These are phyloP conservation scores for Sipha flava DNA, from an alignment of 1,140 invertebrate genomes.

Conservation along the genomic window DNA sequence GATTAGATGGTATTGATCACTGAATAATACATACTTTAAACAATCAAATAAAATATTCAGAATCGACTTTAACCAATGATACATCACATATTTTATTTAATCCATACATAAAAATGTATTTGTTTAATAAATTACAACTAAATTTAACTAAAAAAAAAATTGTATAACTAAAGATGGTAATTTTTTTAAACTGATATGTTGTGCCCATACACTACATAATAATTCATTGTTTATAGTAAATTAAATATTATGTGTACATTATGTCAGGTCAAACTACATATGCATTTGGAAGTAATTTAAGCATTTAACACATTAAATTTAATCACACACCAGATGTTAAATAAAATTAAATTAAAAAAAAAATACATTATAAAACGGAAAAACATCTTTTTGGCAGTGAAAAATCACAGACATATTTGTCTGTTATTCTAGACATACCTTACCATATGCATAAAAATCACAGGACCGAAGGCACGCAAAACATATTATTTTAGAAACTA, in stretches of 20 bases:
- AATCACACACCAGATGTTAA: conserved; percentile 31
- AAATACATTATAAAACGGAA: conserved; percentile 10
- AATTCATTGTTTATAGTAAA: neutral
- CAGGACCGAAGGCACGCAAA: conserved; percentile 14
- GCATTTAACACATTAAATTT: conserved; percentile 4
- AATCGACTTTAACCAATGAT: neutral
- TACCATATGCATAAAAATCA: conserved; percentile 29
- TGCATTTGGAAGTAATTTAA: conserved; percentile 11
- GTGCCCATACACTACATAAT: neutral
- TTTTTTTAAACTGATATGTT: neutral
- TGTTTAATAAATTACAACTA: neutral
- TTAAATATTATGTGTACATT: neutral
- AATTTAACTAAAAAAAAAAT: neutral
- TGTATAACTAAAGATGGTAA: neutral
- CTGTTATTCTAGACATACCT: conserved; percentile 2
- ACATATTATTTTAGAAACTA: neutral
- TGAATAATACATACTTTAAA: too few species aligned
- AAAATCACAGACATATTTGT: conserved; percentile 10
- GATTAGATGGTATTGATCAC: too few species aligned
- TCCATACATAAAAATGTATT: neutral
- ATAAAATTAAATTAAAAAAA: neutral
- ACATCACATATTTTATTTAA: neutral
- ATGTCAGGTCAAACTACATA: neutral
- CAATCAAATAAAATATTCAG: neutral
- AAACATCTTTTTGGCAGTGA: conserved; percentile 23